Evolutionary conservation across 2,797 vertebrate genomes (phyloP).

Genomic region (Bradypus variegatus): DNA sequence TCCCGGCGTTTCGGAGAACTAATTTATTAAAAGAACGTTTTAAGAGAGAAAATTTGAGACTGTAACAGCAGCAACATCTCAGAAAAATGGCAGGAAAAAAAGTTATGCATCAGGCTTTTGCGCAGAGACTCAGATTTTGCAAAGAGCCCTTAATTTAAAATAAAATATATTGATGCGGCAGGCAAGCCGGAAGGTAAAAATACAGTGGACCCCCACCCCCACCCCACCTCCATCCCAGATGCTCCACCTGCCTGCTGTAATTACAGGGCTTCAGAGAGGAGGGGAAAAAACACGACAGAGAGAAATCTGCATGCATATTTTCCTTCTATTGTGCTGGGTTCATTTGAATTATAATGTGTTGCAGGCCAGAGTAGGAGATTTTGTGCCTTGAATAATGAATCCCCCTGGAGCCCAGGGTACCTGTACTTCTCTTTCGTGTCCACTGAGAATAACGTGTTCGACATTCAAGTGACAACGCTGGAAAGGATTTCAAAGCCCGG

Average conservation of each 20-base stretch:
- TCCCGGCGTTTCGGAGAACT: background rate
- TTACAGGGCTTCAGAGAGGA: conserved; percentile 54
- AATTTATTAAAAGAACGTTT: conserved; percentile 18
- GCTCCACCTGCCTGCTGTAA: conserved; percentile 55
- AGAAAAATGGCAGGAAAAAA: background rate
- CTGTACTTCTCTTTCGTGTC: conserved; percentile 56
- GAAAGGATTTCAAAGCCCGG: conserved; percentile 49
- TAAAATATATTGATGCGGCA: conserved; percentile 51
- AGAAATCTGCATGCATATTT: conserved; percentile 57
- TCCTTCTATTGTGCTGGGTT: conserved; percentile 52
- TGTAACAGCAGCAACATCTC: background rate
- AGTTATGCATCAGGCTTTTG: conserved; percentile 5
- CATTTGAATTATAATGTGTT: conserved; percentile 63
- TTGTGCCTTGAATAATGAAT: conserved; percentile 66
- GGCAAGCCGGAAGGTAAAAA: conserved; percentile 60
- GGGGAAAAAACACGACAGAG: conserved; percentile 3
- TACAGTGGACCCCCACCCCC: conserved; percentile 24
- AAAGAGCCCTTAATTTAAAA: conserved; percentile 59
- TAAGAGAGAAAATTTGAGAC: conserved; percentile 5
- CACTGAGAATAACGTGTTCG: conserved; percentile 63
- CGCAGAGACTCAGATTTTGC: conserved; percentile 8
- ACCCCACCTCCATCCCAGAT: conserved; percentile 33
- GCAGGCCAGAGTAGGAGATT: conserved; percentile 49
- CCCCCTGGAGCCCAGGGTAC: conserved; percentile 50
- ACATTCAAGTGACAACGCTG: conserved; percentile 58